Conservation (phyloP, 2,888 invertebrate genomes). For the Cosmorhoe ocellata region DNA sequence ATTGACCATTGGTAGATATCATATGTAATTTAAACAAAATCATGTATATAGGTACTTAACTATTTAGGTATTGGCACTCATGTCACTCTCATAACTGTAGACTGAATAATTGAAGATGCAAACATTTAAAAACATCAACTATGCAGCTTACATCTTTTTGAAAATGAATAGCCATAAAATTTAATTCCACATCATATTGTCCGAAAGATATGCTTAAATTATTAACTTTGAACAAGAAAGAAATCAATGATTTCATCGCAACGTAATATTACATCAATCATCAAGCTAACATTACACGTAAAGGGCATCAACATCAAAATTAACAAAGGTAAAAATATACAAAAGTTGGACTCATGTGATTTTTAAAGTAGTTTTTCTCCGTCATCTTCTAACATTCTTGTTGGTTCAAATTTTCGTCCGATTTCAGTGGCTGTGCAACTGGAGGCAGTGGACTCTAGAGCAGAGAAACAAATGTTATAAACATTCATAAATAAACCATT, state of each 20-base stretch:
- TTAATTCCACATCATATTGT: slow-evolving; percentile 47
- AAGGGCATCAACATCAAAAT: slow-evolving; percentile 49
- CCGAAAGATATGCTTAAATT: slow-evolving; percentile 58
- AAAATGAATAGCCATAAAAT: slow-evolving; percentile 1
- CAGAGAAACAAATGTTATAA: slow-evolving; percentile 53
- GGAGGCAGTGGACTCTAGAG: slow-evolving; percentile 87
- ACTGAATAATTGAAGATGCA: slow-evolving; percentile 22
- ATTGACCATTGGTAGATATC: no score
- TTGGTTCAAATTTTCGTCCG: slow-evolving; percentile 89
- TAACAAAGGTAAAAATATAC: slow-evolving; percentile 61
- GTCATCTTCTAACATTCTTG: slow-evolving; percentile 77
- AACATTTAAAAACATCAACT: background rate
- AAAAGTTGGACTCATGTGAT: slow-evolving; percentile 62
- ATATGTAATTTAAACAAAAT: slow-evolving; percentile 5
- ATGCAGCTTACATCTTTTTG: background rate
- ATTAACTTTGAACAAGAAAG: slow-evolving; percentile 45
- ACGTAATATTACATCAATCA: background rate
- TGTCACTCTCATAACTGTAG: slow-evolving; percentile 35
- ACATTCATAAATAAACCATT: slow-evolving; percentile 6
- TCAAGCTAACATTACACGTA: slow-evolving; percentile 36
- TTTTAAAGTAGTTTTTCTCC: slow-evolving; percentile 46
- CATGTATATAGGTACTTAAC: slow-evolving; percentile 28
- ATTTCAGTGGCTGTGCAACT: slow-evolving; percentile 82
- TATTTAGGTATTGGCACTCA: slow-evolving; percentile 56
- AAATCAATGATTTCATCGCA: slow-evolving; percentile 7